These are phyloP conservation scores for Plecotus auritus DNA, from an alignment of 2,113 vertebrate genomes.

Conservation along the genomic window DNA sequence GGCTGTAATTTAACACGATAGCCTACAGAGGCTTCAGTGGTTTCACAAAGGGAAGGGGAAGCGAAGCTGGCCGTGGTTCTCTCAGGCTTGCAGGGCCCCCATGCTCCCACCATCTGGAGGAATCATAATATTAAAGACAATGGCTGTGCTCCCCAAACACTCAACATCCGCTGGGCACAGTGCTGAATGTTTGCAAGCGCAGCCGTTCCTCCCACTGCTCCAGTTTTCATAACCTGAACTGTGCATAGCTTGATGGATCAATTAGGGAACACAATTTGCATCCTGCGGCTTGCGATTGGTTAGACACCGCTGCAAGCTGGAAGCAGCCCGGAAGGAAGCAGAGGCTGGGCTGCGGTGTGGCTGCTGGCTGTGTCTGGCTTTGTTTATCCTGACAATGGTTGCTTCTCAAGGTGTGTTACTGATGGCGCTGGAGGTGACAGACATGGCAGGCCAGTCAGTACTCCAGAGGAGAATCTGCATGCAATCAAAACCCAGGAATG, in stretches of 20 bases:
- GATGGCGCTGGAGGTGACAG: not conserved
- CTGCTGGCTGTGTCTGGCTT: constrained; percentile 39
- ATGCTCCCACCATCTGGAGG: not conserved
- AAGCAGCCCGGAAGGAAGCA: not conserved
- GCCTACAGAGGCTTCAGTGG: not conserved
- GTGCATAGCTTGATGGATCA: constrained; percentile 44
- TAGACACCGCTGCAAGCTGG: not conserved
- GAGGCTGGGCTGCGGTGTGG: not conserved
- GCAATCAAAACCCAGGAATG: not conserved
- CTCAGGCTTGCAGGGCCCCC: not conserved
- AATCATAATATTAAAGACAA: not conserved
- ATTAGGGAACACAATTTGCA: constrained; percentile 53
- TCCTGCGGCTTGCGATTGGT: constrained; percentile 38
- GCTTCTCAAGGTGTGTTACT: constrained; percentile 35
- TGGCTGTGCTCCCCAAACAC: not conserved
- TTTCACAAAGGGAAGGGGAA: not conserved
- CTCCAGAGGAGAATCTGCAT: not conserved
- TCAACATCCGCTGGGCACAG: not conserved
- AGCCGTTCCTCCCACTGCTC: not conserved
- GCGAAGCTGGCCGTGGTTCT: not conserved
- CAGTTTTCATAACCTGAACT: constrained; percentile 13
- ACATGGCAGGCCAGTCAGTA: not conserved
- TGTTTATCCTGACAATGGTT: constrained; percentile 60
- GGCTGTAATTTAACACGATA: not conserved
- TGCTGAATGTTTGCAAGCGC: not conserved